A percentile compares a stretch with the other conserved stretches of the same genome.
These are phyloP conservation scores for Tyrophagus putrescentiae DNA, from an alignment of 1,140 invertebrate genomes.

Conservation along the genomic window DNA sequence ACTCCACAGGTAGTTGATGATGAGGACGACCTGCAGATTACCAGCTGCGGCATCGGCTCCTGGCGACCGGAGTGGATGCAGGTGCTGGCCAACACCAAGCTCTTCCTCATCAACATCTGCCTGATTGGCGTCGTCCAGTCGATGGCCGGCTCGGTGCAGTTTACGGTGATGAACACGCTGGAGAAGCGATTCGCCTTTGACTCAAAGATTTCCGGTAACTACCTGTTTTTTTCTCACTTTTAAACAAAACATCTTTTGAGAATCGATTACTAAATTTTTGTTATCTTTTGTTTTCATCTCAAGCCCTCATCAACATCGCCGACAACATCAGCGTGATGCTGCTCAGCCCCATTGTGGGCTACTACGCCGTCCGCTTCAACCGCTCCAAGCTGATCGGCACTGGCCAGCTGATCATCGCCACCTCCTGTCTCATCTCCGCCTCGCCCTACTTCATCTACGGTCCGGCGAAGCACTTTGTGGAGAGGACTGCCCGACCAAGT, in stretches of 20 bases:
- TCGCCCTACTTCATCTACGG: constrained; percentile 53
- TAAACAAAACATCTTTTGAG: no score
- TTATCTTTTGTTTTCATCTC: no score
- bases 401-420: constrained; percentile 49
- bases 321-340: constrained; percentile 24
- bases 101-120: not conserved
- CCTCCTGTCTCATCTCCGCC: constrained; percentile 47
- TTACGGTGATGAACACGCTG: constrained; percentile 45
- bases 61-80: not conserved
- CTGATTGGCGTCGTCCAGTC: not conserved
- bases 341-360: constrained; percentile 38
- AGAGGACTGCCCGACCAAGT: not conserved
- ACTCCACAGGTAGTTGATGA: no score
- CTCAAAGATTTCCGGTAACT: no score
- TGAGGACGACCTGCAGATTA: not conserved
- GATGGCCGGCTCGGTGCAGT: not conserved
- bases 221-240: no score
- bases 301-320: constrained; percentile 38
- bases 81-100: not conserved
- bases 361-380: constrained; percentile 49
- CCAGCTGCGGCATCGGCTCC: not conserved
- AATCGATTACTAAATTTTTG: no score
- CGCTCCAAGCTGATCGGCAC: constrained; percentile 50
- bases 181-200: constrained; percentile 65
- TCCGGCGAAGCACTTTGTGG: constrained; percentile 29